Conservation (phyloP, 2,888 invertebrate genomes). For the Mystacides longicornis region DNA sequence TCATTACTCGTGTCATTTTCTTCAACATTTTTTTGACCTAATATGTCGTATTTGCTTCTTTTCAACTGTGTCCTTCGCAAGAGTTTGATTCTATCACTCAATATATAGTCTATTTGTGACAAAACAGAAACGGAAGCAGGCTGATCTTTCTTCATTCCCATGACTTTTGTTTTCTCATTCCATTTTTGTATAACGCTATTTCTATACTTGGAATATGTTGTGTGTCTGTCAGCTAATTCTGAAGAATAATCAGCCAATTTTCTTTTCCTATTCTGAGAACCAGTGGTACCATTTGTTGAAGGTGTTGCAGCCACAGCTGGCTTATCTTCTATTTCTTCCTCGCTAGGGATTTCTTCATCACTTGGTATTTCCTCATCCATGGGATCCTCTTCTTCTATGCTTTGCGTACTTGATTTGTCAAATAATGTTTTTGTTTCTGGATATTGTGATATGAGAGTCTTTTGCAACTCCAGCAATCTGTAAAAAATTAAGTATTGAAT, state of each 20-base stretch:
- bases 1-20: slow-evolving; percentile 27
- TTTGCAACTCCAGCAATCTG: slow-evolving; percentile 51
- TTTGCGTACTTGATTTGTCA: slow-evolving; percentile 20
- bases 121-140: slow-evolving; percentile 56
- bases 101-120: slow-evolving; percentile 79
- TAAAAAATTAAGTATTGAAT: no score
- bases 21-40: slow-evolving; percentile 46
- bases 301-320: slow-evolving; percentile 25
- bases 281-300: slow-evolving; percentile 27
- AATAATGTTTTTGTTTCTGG: slow-evolving; percentile 60
- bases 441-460: slow-evolving; percentile 52
- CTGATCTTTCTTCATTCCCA: slow-evolving; percentile 56
- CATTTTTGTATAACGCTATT: slow-evolving; percentile 84
- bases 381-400: slow-evolving; percentile 36
- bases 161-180: slow-evolving; percentile 85
- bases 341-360: slow-evolving; percentile 47
- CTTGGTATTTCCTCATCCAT: slow-evolving; percentile 60
- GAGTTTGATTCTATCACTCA: slow-evolving; percentile 70
- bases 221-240: slow-evolving; percentile 50
- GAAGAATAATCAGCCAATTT: slow-evolving; percentile 54
- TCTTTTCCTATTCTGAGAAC: slow-evolving; percentile 38
- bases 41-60: slow-evolving; percentile 62
- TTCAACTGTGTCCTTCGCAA: slow-evolving; percentile 73
- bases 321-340: slow-evolving; percentile 29
- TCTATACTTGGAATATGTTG: slow-evolving; percentile 59